Percentiles rank a stretch among this genome's conserved stretches.
Evolutionary conservation across 2,797 vertebrate genomes (phyloP).

Genomic region (Serranus cabrilla): DNA sequence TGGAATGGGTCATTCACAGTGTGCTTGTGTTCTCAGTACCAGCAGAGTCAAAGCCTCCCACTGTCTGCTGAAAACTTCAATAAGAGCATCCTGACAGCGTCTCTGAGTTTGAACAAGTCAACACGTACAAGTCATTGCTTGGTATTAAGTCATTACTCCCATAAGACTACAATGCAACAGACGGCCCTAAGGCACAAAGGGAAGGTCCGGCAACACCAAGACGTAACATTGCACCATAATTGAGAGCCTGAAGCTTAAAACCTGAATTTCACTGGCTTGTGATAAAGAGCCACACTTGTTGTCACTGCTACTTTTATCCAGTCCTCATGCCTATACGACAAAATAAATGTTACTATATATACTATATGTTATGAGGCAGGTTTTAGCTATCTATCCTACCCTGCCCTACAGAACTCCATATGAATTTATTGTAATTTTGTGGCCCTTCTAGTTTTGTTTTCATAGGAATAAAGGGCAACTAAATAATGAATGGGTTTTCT

Average conservation of each 20-base stretch:
- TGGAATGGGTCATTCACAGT: slow-evolving; percentile 15
- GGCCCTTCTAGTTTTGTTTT: too few relatives aligned
- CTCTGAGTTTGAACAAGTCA: slow-evolving; percentile 6
- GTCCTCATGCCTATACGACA: background rate
- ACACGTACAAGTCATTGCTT: slow-evolving; percentile 48
- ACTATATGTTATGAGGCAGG: too few relatives aligned
- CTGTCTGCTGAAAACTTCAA: slow-evolving; percentile 22
- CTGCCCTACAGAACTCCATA: too few relatives aligned
- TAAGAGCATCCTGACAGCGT: slow-evolving; percentile 20
- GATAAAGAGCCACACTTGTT: background rate
- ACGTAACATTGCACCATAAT: slow-evolving; percentile 39
- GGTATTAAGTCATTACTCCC: slow-evolving; percentile 63
- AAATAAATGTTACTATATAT: background rate
- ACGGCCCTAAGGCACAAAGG: slow-evolving; percentile 16
- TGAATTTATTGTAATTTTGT: too few relatives aligned
- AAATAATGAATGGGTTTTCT: too few relatives aligned
- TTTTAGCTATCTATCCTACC: too few relatives aligned
- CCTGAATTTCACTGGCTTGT: slow-evolving; percentile 7
- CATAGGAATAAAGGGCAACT: too few relatives aligned
- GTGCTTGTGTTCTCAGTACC: background rate
- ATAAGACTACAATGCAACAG: slow-evolving; percentile 19
- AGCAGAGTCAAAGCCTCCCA: slow-evolving; percentile 15
- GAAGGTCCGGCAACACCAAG: slow-evolving; percentile 33
- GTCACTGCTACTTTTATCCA: background rate
- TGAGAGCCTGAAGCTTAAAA: slow-evolving; percentile 12